Base-by-base conservation (phyloP, 2,113 vertebrate species). In the Etheostoma cragini region DNA sequence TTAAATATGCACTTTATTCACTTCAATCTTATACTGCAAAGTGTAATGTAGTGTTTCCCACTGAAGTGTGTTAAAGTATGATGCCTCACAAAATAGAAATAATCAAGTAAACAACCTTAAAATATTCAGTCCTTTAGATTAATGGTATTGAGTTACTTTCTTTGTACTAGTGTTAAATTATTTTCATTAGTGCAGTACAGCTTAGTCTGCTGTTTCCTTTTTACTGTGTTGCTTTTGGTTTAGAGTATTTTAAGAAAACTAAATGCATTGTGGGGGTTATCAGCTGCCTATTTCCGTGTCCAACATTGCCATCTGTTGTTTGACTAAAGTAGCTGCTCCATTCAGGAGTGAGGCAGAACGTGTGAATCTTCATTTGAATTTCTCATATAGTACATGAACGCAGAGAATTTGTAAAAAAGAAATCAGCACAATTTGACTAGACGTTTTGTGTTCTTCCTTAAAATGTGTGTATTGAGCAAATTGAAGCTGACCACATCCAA, bases 271-370 rank as follows among this genome's bases (percentile, higher is more conserved):
- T 53, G 16, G 3, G 50, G 52, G 52, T 1, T 3, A 26, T 22
- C 3, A 15, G 4, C 52, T 45, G 53, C 2, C 1, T 66, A 45
- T 68, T 38, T 71, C n/a, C 62, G 4, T 68, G 61, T 76, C 22
- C 54, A 73, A 91, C 78, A 90, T 17, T 53, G 80, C 88, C 93
- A 86, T 80, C 93, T 94, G 81, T 46, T 84, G 91, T 88, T 42
- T 47, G 8, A 46, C 19, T 13, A 0, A 61, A 81, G 69, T 14
- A 69, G 33, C 50, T 62, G 52, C 76, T 53, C 7, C 14, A 49
- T 17, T 26, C 21, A 38, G 45, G 2, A 49, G 13, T 33, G 10
- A 11, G 26, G 58, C 22, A 33, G 3, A 22, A 72, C 8, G 8
- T 38, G 47, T 22, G 8, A 19, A 19, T 52, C 33, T 52, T 47